Conservation (phyloP, 2,113 vertebrate genomes). For the Apus apus region DNA sequence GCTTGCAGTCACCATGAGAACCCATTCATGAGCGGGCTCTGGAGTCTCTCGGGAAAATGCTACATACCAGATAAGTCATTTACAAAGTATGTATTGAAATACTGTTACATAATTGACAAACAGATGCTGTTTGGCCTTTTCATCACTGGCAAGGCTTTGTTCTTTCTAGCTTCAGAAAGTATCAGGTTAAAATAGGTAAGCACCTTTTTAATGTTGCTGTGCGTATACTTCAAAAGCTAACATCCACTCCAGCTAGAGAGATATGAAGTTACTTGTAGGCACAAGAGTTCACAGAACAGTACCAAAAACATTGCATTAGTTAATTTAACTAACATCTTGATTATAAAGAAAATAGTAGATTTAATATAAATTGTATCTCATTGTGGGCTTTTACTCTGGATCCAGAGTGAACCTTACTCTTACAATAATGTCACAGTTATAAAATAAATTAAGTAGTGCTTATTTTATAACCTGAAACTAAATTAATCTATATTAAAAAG, state of each 20-base stretch:
- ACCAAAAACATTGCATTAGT: neutral
- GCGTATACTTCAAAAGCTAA: neutral
- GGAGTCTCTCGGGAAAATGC: neutral
- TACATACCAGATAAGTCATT: neutral
- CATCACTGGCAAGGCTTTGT: neutral
- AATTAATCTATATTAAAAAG: neutral
- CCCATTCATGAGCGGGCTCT: neutral
- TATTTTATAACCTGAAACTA: neutral
- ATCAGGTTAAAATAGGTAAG: neutral
- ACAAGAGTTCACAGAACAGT: neutral
- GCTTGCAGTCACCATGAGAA: neutral
- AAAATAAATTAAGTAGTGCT: neutral
- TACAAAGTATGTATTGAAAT: neutral
- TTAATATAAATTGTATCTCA: neutral
- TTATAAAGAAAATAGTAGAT: neutral
- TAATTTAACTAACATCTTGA: neutral
- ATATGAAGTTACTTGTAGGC: neutral
- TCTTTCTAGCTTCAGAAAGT: neutral
- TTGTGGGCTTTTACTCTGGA: neutral
- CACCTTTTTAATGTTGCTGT: neutral
- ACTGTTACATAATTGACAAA: neutral
- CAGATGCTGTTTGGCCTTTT: neutral
- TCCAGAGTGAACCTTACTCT: neutral
- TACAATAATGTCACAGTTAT: neutral
- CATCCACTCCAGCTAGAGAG: neutral